phyloP scores from a whole-genome alignment of 2,797 vertebrate species.

The Podarcis siculus region DNA sequence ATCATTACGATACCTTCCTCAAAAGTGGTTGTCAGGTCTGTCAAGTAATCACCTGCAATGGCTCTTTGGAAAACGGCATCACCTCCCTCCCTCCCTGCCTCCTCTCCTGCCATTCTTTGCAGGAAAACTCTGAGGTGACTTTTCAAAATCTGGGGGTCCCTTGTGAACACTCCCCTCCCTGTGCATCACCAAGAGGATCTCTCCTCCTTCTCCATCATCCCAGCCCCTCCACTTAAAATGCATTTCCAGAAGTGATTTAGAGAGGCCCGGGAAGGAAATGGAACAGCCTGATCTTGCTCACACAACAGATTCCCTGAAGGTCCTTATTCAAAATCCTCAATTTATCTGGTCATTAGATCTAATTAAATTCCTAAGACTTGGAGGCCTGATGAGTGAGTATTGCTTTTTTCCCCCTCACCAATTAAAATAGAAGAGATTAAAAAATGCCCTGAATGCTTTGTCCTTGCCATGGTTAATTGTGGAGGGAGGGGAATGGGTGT shows the following conservation, averaged over 20 bases:
- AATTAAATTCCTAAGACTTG: constrained; percentile 73
- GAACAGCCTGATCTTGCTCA: constrained; percentile 61
- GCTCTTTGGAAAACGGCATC: too few species aligned
- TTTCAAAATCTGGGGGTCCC: background rate
- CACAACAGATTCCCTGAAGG: constrained; percentile 62
- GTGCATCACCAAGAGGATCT: background rate
- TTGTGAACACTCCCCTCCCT: background rate
- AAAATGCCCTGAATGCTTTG: constrained; percentile 58
- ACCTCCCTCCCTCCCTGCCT: background rate
- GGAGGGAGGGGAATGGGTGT: background rate
- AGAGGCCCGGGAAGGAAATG: constrained; percentile 31
- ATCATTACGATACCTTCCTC: background rate
- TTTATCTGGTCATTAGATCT: constrained; percentile 77
- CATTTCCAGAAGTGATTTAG: background rate
- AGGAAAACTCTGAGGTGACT: background rate
- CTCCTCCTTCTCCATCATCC: background rate
- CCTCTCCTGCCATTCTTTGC: background rate
- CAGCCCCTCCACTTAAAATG: background rate
- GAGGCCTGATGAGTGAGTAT: constrained; percentile 61
- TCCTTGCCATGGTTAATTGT: constrained; percentile 45
- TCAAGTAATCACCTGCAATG: background rate
- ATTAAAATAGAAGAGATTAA: constrained; percentile 72
- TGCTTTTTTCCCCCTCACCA: constrained; percentile 62
- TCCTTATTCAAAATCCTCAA: constrained; percentile 68
- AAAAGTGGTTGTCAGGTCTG: constrained; percentile 9